These are phyloP conservation scores for Drosophila ananassae DNA, from an alignment of 1,140 invertebrate genomes.

Conservation along the genomic window DNA sequence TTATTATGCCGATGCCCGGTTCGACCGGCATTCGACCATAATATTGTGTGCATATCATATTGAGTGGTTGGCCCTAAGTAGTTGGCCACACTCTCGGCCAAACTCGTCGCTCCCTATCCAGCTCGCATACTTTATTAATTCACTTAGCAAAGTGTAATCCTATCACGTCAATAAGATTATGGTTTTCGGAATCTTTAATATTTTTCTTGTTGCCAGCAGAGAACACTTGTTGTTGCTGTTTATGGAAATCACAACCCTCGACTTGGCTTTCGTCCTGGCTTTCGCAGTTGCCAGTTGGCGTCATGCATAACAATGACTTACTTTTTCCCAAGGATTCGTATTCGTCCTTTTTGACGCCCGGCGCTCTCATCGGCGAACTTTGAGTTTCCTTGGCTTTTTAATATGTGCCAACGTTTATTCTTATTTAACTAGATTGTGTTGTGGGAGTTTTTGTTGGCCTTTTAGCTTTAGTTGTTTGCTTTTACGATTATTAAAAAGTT, in stretches of 20 bases:
- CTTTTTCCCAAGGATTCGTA: constrained; percentile 24
- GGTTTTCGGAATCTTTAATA: constrained; percentile 82
- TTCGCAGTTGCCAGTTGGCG: constrained; percentile 39
- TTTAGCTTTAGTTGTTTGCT: constrained; percentile 65
- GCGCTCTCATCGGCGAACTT: constrained; percentile 12
- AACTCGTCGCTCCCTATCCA: background rate
- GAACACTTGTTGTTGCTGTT: constrained; percentile 65
- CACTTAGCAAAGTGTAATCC: constrained; percentile 83
- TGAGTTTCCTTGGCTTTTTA: constrained; percentile 53
- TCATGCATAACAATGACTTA: constrained; percentile 82
- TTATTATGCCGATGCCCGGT: constrained; percentile 14
- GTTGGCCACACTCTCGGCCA: constrained; percentile 41
- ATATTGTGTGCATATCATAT: constrained; percentile 78
- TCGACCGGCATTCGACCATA: constrained; percentile 63
- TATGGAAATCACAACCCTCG: constrained; percentile 71
- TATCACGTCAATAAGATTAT: constrained; percentile 84
- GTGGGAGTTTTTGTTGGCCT: constrained; percentile 24
- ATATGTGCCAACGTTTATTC: constrained; percentile 67
- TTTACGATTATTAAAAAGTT: constrained; percentile 78
- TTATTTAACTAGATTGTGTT: constrained; percentile 57
- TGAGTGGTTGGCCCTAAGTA: constrained; percentile 72
- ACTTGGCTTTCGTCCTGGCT: constrained; percentile 55
- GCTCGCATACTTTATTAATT: constrained; percentile 78
- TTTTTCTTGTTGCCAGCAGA: constrained; percentile 55
- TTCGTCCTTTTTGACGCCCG: constrained; percentile 7